A percentile compares a stretch with the other conserved stretches of the same genome.
phyloP scores from a whole-genome alignment of 2,113 vertebrate species.

The Zosterops hypoxanthus region DNA sequence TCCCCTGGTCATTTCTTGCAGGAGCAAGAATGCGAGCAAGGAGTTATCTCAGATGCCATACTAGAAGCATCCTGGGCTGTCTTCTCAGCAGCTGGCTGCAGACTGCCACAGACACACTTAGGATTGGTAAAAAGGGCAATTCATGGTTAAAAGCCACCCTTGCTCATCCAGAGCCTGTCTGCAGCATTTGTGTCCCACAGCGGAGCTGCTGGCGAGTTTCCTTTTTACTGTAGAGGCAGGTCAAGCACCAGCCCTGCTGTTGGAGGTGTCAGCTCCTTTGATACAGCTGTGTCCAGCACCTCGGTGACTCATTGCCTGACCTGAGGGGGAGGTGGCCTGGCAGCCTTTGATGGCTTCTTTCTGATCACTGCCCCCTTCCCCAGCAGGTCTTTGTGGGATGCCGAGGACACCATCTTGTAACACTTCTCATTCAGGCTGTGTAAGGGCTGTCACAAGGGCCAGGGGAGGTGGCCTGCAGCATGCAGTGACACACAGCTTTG shows the following conservation, averaged over 20 bases:
- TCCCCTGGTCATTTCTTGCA: neutral
- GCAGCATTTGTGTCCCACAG: accelerated
- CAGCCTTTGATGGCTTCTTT: conserved; percentile 46
- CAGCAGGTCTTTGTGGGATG: conserved; percentile 14
- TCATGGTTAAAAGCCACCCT: neutral
- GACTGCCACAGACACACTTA: neutral
- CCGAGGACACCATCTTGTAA: conserved; percentile 32
- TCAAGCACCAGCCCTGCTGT: neutral
- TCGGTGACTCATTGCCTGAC: neutral
- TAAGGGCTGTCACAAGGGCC: conserved; percentile 23
- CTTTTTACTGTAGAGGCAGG: neutral
- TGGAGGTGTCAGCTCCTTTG: conserved; percentile 44
- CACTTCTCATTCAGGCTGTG: conserved; percentile 34
- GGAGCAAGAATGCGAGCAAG: neutral
- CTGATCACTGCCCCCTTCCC: conserved; percentile 17
- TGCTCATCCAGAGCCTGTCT: neutral
- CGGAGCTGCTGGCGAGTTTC: neutral
- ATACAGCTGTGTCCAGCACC: conserved; percentile 21
- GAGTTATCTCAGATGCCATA: neutral
- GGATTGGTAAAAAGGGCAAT: neutral
- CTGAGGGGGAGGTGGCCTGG: neutral
- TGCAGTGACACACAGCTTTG: conserved; percentile 45
- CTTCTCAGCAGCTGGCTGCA: neutral
- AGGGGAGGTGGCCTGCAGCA: conserved; percentile 42
- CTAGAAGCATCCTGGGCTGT: neutral